Conservation (phyloP, 2,113 vertebrate species). For the Willisornis vidua region DNA sequence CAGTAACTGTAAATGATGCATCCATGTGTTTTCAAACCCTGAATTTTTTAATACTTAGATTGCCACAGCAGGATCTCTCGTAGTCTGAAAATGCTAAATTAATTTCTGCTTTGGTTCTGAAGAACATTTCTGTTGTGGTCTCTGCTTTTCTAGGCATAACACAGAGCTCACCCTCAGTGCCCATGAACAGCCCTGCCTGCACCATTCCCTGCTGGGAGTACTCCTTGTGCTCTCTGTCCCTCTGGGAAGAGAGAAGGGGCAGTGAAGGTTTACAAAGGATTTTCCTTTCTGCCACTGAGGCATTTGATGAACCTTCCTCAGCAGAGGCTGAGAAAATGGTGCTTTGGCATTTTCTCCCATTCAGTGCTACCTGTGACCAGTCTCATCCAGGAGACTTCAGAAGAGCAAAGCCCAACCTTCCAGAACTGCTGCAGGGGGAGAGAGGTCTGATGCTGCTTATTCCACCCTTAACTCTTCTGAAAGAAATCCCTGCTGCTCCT, state of each 20-base stretch:
- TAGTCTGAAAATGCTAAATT: not conserved
- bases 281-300: not conserved
- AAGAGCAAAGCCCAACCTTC: not conserved
- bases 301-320: not conserved
- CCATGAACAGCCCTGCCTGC: not conserved
- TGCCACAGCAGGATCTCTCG: not conserved
- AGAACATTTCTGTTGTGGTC: not conserved
- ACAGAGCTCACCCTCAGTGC: not conserved
- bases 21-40: not conserved
- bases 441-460: not conserved
- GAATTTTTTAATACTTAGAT: not conserved
- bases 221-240: not conserved
- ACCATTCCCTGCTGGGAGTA: not conserved
- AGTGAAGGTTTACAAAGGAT: not conserved
- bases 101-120: not conserved
- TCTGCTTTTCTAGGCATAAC: not conserved
- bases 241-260: not conserved
- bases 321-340: not conserved
- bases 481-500: not conserved
- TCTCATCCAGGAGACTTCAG: not conserved
- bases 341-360: not conserved
- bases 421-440: not conserved
- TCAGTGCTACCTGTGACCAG: not conserved
- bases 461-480: not conserved
- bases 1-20: slow-evolving; percentile 7